Conservation (phyloP, 2,888 invertebrate genomes). For the Gymnoscelis rufifasciata region DNA sequence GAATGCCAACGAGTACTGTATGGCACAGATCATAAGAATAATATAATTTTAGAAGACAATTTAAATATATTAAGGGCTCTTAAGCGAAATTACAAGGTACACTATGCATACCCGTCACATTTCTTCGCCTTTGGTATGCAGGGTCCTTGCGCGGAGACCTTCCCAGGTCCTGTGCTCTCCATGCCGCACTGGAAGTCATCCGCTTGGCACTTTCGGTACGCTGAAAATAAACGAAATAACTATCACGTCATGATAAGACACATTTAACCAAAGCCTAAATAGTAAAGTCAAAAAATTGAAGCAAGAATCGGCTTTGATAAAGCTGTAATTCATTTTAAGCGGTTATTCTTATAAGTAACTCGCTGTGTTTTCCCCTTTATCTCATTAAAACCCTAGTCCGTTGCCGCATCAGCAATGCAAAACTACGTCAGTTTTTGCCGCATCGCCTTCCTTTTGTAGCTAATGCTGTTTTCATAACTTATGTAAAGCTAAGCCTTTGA, state of each 20-base stretch:
- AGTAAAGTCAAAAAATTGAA: no score
- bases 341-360: no score
- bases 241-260: no score
- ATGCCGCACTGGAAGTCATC: slow-evolving; percentile 93
- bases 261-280: no score
- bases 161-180: slow-evolving; percentile 70
- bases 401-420: slow-evolving; percentile 33
- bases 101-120: slow-evolving; percentile 85
- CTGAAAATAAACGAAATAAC: slow-evolving; percentile 77
- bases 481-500: slow-evolving; percentile 49
- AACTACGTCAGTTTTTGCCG: slow-evolving; percentile 33
- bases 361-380: no score
- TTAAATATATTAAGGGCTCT: no score
- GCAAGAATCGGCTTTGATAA: no score
- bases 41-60: no score
- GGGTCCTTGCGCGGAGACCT: slow-evolving; percentile 81
- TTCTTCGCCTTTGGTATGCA: slow-evolving; percentile 93
- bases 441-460: slow-evolving; percentile 26
- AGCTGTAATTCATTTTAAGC: no score
- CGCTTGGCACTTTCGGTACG: slow-evolving; percentile 90
- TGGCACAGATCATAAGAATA: no score
- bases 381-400: slow-evolving; percentile 1
- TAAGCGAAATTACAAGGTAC: no score
- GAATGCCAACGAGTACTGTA: no score
- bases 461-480: slow-evolving; percentile 56